These are phyloP conservation scores for Phoenicopterus ruber DNA, from an alignment of 2,113 vertebrate genomes.

Conservation along the genomic window DNA sequence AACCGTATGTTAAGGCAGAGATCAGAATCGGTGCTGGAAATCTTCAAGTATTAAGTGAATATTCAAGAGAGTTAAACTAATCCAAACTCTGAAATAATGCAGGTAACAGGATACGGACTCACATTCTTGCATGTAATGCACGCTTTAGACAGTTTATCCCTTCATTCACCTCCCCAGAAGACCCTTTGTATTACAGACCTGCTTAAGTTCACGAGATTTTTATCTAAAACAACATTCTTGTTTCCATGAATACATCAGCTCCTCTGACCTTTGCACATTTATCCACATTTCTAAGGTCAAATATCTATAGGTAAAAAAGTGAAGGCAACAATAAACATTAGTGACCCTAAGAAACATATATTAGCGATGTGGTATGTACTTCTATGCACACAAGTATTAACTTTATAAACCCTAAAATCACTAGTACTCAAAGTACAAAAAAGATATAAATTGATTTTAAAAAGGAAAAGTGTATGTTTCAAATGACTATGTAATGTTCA, in stretches of 20 bases:
- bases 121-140: slow-evolving; percentile 55
- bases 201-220: slow-evolving; percentile 63
- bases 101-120: slow-evolving; percentile 32
- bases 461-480: rapidly evolving
- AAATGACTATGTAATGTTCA: not conserved
- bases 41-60: slow-evolving; percentile 5
- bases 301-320: slow-evolving; percentile 6
- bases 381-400: not conserved
- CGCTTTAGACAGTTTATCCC: slow-evolving; percentile 38
- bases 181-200: slow-evolving; percentile 56
- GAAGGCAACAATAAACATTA: slow-evolving; percentile 50
- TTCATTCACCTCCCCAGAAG: slow-evolving; percentile 60
- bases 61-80: slow-evolving; percentile 24
- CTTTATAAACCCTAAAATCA: not conserved
- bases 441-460: not conserved
- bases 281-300: slow-evolving; percentile 46
- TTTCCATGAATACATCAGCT: slow-evolving; percentile 48
- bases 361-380: not conserved
- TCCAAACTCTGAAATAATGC: slow-evolving; percentile 30
- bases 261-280: slow-evolving; percentile 51
- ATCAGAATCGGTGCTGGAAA: not conserved
- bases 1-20: not conserved
- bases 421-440: not conserved
- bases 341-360: not conserved
- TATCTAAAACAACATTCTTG: slow-evolving; percentile 61